These are phyloP conservation scores for Cyrtonyx montezumae DNA, from an alignment of 2,113 vertebrate species.

Conservation along the genomic window DNA sequence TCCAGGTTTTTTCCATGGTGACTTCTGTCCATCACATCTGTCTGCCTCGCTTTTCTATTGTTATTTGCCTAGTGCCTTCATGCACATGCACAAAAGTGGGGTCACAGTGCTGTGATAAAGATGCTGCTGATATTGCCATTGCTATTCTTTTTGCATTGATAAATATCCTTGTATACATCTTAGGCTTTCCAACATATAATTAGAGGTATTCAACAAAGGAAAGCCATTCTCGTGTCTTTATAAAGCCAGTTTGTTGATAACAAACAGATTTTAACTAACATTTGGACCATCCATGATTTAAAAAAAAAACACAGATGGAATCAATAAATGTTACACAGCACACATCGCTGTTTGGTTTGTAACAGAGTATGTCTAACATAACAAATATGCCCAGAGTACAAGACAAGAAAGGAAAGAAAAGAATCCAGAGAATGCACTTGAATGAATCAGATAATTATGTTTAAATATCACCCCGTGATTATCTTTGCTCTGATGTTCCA, in stretches of 20 bases:
- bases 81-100: background rate
- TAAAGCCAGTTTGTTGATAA: conserved; percentile 66
- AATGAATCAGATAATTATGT: background rate
- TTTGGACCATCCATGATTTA: conserved; percentile 71
- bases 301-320: conserved; percentile 78
- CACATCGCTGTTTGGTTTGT: conserved; percentile 61
- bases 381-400: conserved; percentile 46
- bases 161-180: background rate
- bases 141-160: background rate
- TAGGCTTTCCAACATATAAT: background rate
- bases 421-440: background rate
- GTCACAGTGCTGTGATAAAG: background rate
- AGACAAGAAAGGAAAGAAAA: conserved; percentile 23
- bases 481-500: background rate
- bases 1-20: background rate
- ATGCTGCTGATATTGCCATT: background rate
- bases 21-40: background rate
- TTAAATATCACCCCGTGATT: background rate
- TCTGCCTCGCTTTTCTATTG: background rate
- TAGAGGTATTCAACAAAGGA: conserved; percentile 15
- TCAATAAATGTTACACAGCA: conserved; percentile 60
- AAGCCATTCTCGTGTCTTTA: background rate
- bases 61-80: background rate
- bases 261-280: conserved; percentile 78
- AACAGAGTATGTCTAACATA: conserved; percentile 56